Evolutionary conservation across 2,888 invertebrate genomes (phyloP), one percentile per base, ranked within the genome.

Genomic region (Xestia ashworthii): DNA sequence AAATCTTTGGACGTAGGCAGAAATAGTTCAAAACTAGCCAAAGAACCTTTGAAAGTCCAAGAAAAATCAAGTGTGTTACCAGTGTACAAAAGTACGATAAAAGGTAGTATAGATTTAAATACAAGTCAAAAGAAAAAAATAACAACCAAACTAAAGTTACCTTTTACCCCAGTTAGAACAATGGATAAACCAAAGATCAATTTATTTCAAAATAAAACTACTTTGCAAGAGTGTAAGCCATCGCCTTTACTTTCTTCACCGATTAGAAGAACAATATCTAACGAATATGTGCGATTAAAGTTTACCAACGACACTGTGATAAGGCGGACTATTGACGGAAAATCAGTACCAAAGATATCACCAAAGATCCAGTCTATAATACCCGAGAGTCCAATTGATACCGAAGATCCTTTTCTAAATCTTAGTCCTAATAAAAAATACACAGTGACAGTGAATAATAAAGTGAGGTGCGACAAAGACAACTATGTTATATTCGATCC

Each of bases 401-500:
- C 91, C 74, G 96, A 97, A 89, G 96, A 96, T 87, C 96, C 96
- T 2, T 96, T 96, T 86, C 83, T 96, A 68, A 96, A 96, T 85
- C 91, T 97, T 81, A 97, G 96, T 84, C 97, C 97, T 5, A 97
- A 97, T 87, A 97, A 97, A 93, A 97, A 97, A 89, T 97, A 97
- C 83, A 97, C 97, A 11, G 96, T 97, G 44, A 97, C 97, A 68
- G 94, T 96, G 55, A 96, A 97, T 87, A 96, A 96, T 88, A 96
- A 93, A 93, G 96, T 97, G 74, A 92, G 97, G 85, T 97, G 96
- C 89, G 97, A 97, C 89, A 97, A 97, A 90, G 97, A 97, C 85
- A 97, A 97, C 90, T 97, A 97, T 83, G 97, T 97, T 32, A 95
- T 97, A 88, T 97, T 97, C 84, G 97, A 97, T 90, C 97, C 97